These are phyloP conservation scores for Amia ocellicauda DNA, from an alignment of 2,113 vertebrate genomes.

Conservation along the genomic window DNA sequence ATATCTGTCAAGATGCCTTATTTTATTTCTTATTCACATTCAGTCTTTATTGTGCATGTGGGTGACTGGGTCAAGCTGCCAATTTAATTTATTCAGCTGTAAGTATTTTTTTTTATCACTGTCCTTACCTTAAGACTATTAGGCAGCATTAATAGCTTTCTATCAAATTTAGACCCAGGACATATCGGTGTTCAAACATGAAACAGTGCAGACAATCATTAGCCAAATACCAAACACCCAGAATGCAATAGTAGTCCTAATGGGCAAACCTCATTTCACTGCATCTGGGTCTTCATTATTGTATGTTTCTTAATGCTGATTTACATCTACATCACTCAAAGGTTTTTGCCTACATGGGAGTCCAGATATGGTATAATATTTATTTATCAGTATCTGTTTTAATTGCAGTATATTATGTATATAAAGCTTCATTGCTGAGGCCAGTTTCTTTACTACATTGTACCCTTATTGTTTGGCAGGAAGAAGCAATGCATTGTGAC, in stretches of 20 bases:
- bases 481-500: no score
- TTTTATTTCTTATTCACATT: constrained; percentile 78
- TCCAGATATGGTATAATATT: no score
- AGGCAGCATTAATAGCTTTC: constrained; percentile 45
- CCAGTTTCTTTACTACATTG: no score
- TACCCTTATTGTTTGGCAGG: no score
- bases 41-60: constrained; percentile 64
- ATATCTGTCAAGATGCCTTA: constrained; percentile 77
- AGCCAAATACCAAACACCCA: not conserved
- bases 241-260: not conserved
- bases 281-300: no score
- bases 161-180: constrained; percentile 42
- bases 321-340: no score
- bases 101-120: constrained; percentile 49
- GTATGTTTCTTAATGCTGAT: no score
- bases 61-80: constrained; percentile 69
- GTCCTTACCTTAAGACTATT: constrained; percentile 38
- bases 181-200: constrained; percentile 4
- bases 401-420: no score
- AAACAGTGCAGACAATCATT: not conserved
- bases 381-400: no score
- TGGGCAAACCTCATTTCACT: not conserved
- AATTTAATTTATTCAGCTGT: constrained; percentile 67
- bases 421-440: no score
- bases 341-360: no score